Evolutionary conservation across 2,888 invertebrate species (phyloP).

Genomic region (Epicampocera succincta): DNA sequence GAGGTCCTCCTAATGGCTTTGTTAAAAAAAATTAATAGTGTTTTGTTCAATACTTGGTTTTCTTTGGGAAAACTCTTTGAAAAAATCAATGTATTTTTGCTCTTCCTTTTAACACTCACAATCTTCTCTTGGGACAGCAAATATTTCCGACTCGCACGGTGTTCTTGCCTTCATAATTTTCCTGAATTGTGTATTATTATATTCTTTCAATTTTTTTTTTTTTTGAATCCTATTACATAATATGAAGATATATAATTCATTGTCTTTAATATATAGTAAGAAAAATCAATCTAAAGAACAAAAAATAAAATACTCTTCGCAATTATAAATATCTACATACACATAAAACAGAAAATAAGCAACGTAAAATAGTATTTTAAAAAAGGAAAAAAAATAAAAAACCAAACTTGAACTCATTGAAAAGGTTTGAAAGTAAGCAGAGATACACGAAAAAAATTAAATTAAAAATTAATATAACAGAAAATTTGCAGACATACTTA

Average conservation of each 20-base stretch:
- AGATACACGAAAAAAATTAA: conserved; percentile 46
- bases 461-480: conserved; percentile 40
- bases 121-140: conserved; percentile 6
- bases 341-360: conserved; percentile 39
- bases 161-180: conserved; percentile 22
- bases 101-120: no score
- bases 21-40: no score
- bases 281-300: conserved; percentile 55
- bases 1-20: no score
- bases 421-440: conserved; percentile 48
- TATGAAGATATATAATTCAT: conserved; percentile 37
- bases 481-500: conserved; percentile 15
- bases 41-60: no score
- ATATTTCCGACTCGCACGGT: not conserved
- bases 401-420: conserved; percentile 29
- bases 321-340: conserved; percentile 52
- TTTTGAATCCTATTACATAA: no score
- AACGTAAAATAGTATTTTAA: conserved; percentile 34
- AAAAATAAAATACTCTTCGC: conserved; percentile 59
- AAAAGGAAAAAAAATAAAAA: conserved; percentile 38
- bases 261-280: conserved; percentile 58
- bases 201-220: no score
- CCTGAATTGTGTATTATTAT: not conserved
- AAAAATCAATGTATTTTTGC: no score
- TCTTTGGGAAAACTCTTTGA: no score